These are phyloP conservation scores for Sigmodon hispidus DNA, from an alignment of 2,113 vertebrate genomes.

Conservation along the genomic window DNA sequence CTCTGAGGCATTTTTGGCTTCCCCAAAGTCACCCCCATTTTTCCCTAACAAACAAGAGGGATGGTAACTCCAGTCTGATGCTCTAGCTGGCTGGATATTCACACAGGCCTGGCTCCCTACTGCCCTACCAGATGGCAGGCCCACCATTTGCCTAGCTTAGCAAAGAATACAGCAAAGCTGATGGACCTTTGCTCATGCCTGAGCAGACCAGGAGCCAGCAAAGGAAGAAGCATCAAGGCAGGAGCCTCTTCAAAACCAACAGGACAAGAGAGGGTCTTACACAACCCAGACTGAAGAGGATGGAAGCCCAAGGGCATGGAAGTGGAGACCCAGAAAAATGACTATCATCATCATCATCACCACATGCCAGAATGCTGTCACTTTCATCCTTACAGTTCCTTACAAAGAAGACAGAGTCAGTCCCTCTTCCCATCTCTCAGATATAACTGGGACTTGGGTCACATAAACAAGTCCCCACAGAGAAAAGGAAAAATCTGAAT, in stretches of 20 bases:
- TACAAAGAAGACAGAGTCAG: neutral
- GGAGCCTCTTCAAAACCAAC: neutral
- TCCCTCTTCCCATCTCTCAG: neutral
- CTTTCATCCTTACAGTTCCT: neutral
- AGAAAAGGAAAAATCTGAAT: neutral
- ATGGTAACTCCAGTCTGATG: neutral
- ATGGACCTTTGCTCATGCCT: neutral
- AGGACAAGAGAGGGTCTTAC: neutral
- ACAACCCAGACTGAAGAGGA: neutral
- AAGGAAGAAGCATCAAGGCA: neutral
- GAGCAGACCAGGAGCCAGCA: neutral
- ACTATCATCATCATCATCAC: accelerated
- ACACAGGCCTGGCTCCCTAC: conserved; percentile 21
- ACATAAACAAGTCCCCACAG: neutral
- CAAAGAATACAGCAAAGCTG: neutral
- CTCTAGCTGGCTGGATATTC: neutral
- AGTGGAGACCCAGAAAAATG: neutral
- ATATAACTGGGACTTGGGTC: neutral
- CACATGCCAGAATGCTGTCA: neutral
- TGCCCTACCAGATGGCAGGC: conserved; percentile 60
- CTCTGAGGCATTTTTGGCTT: neutral
- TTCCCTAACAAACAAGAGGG: neutral
- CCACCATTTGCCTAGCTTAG: neutral
- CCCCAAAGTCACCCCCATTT: neutral
- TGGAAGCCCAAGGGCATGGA: neutral